Percentiles rank a stretch among this genome's conserved stretches.
phyloP scores from a whole-genome alignment of 2,113 vertebrate species.

The Lepidothrix coronata region DNA sequence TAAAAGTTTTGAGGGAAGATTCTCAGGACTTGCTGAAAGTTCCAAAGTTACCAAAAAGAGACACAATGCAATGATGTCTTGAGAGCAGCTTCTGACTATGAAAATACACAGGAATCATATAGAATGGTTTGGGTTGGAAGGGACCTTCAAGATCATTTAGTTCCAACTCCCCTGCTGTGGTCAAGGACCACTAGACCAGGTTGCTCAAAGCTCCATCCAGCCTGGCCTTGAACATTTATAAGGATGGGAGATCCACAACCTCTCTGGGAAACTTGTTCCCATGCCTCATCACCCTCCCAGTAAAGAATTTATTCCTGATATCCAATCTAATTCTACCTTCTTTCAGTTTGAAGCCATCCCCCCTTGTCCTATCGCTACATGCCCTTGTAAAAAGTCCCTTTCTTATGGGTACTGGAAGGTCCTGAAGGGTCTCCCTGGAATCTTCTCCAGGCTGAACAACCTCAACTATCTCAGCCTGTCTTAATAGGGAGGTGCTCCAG shows the following conservation, averaged over 20 bases:
- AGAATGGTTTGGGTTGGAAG: background rate
- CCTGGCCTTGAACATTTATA: background rate
- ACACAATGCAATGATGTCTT: background rate
- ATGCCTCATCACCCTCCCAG: background rate
- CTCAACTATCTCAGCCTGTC: background rate
- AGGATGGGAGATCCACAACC: background rate
- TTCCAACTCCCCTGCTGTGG: background rate
- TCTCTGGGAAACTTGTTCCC: background rate
- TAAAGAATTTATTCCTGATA: background rate
- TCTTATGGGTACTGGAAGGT: background rate
- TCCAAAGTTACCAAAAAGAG: background rate
- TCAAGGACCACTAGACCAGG: background rate
- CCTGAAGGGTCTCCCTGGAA: background rate
- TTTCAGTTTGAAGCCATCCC: background rate
- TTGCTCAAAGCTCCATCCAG: background rate
- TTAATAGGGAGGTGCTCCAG: background rate
- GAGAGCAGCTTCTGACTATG: background rate
- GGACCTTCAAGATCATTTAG: background rate
- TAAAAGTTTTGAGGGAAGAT: background rate
- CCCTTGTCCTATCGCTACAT: background rate
- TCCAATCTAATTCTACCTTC: background rate
- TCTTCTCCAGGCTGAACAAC: background rate
- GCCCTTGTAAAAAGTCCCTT: background rate
- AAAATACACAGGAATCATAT: background rate
- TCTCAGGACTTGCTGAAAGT: background rate